A percentile compares a stretch with the other conserved stretches of the same genome.
phyloP scores from a whole-genome alignment of 2,888 invertebrate genomes.

The Parapristionchus giblindavisi region DNA sequence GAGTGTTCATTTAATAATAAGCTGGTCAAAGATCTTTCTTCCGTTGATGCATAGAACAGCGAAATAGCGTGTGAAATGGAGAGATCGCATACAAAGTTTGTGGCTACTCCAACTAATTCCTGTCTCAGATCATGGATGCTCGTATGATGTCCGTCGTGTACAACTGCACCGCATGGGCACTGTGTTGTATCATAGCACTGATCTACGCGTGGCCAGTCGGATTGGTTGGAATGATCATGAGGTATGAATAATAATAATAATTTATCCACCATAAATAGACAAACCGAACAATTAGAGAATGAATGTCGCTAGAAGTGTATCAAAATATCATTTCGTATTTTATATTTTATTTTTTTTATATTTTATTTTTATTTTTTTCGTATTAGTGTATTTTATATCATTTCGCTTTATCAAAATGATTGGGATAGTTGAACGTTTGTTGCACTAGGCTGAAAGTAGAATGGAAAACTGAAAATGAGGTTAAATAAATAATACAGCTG shows the following conservation, averaged over 20 bases:
- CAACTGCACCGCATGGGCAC: conserved; percentile 63
- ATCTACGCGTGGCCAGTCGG: conserved; percentile 71
- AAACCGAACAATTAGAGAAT: too few relatives aligned
- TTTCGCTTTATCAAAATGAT: background rate
- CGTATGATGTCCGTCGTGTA: conserved; percentile 69
- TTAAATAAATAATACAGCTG: background rate
- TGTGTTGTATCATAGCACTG: conserved; percentile 70
- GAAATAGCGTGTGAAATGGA: too few relatives aligned
- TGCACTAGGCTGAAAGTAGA: background rate
- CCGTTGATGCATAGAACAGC: too few relatives aligned
- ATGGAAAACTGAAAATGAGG: background rate
- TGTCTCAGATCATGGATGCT: conserved; percentile 58
- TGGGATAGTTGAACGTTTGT: too few relatives aligned
- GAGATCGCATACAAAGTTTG: too few relatives aligned
- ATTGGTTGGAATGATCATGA: conserved; percentile 69
- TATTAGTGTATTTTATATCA: too few relatives aligned
- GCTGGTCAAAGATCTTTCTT: too few relatives aligned
- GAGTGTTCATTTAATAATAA: too few relatives aligned
- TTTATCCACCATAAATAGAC: too few relatives aligned
- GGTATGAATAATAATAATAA: too few relatives aligned
- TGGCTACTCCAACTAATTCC: too few relatives aligned
- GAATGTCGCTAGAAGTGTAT: too few relatives aligned
- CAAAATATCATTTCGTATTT: background rate
- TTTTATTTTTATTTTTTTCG: background rate
- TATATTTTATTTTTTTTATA: background rate